These are phyloP conservation scores for Candoia aspera DNA, from an alignment of 2,113 vertebrate species.

Conservation along the genomic window DNA sequence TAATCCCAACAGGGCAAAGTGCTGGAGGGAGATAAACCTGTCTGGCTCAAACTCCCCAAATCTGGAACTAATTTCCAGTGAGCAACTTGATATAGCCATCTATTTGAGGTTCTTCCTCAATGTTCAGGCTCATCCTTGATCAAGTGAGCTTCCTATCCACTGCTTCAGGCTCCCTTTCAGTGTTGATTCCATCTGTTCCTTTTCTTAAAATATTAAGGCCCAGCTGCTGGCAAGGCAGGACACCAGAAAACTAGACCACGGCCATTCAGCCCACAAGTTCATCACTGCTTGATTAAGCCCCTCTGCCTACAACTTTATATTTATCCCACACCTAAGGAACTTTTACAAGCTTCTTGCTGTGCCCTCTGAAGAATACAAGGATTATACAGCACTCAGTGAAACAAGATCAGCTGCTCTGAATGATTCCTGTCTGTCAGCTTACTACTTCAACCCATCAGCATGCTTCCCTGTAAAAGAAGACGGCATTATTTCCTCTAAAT, in stretches of 20 bases:
- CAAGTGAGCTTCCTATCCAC: neutral
- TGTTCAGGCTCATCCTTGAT: neutral
- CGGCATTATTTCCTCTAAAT: constrained; percentile 52
- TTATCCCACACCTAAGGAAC: accelerated
- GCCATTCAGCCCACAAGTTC: neutral
- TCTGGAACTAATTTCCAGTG: neutral
- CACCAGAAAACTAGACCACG: neutral
- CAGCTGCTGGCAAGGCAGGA: neutral
- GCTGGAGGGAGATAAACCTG: neutral
- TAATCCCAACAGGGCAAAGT: neutral
- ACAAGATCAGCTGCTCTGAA: neutral
- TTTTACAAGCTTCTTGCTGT: neutral
- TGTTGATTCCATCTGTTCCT: neutral
- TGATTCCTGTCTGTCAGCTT: constrained; percentile 25
- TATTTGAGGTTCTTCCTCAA: neutral
- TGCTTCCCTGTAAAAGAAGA: constrained; percentile 27
- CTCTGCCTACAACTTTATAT: neutral
- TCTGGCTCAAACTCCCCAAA: neutral
- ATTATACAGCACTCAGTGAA: neutral
- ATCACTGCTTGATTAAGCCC: neutral
- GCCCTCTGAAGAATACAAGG: neutral
- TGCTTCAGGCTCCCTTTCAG: neutral
- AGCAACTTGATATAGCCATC: neutral
- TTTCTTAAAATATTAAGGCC: neutral
- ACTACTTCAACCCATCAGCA: constrained; percentile 10